Base-by-base conservation (phyloP, 2,888 invertebrate genomes). In the Saturnia pavonia region DNA sequence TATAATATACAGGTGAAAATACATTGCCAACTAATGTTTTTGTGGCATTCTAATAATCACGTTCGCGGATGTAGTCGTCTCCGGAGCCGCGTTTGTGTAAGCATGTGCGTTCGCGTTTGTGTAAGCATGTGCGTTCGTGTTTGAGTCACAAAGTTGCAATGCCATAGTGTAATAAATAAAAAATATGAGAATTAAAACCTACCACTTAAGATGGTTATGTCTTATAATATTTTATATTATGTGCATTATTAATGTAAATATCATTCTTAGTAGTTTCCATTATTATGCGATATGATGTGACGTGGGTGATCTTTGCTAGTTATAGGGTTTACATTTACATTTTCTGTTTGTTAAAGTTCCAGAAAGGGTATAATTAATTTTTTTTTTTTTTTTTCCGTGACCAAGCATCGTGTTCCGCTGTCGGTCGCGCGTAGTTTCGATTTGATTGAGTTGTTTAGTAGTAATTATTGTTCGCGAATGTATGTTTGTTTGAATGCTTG, bases 131-230 rank as follows among this genome's bases (percentile, higher is more conserved):
- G 14, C 43, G 43, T 42, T n/a, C n/a, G n/a, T n/a, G n/a, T n/a
- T n/a, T n/a, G 88, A 90, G 90, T 91, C 91, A 90, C 91, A 91
- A 91, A 90, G 85, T 88, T 90, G 89, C 90, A 89, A 91, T 91
- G 92, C 91, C 91, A 91, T 91, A 65, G 65, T 65, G 65, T 65
- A 75, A 65, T 65, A 65, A 65, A 65, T 65, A 65, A n/a, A n/a
- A 65, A 22, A 65, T 40, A 40, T 16, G 40, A 40, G 54, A 22
- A 54, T 22, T 54, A 54, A 54, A 54, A 54, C 54, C 54, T 54
- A 22, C 9, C 11, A 54, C 22, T 54, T 54, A 54, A 54, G 83
- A 86, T 85, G 86, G 84, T 87, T 88, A 86, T 87, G 82, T 85
- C 84, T 83, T 86, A 80, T 83, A 81, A 88, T 88, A 85, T 88